Evolutionary conservation across 2,888 invertebrate species (phyloP), one percentile per base, ranked within the genome.

Genomic region (Autographa gamma): DNA sequence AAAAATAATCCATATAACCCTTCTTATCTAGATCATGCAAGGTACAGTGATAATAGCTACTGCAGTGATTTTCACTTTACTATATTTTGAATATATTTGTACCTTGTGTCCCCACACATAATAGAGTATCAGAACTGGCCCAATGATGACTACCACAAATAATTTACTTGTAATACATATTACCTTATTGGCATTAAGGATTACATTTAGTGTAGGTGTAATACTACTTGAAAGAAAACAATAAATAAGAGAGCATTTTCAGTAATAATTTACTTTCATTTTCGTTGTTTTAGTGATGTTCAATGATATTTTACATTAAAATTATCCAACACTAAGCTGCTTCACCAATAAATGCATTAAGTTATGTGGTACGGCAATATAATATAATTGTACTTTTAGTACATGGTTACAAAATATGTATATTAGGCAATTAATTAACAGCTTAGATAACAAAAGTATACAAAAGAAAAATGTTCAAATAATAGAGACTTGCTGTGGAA

Each of bases 271-370:
- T 89, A 89, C 88, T 89, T 85, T 79, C 81, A 84, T 71, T 88
- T 92, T 92, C 91, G 91, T 92, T 92, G 91, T 90, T 84, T 86
- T 79, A 83, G 83, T 80, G 81, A 85, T 85, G 82, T 79, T 82
- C 66, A 75, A 79, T 83, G 79, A 83, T 81, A 81, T 81, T 79
- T 74, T 80, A 81, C 69, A 82, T 76, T 80, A 81, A 76, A 79
- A 76, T 74, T 63, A 78, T 64, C 31, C 69, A 79, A 83, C 78
- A 82, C 75, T 75, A 80, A 79, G 78, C 79, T 78, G 72, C 67
- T 71, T 68, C 62, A 66, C 34, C 48, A 70, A 83, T 74, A 81
- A 79, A 83, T 77, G 80, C 80, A 76, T 80, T 68, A 48, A 48
- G 60, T 70, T 77, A 80, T n/a, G 61, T 70, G 75, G 75, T 77